Conservation (phyloP, 1,140 invertebrate species). For the Cepaea nemoralis region DNA sequence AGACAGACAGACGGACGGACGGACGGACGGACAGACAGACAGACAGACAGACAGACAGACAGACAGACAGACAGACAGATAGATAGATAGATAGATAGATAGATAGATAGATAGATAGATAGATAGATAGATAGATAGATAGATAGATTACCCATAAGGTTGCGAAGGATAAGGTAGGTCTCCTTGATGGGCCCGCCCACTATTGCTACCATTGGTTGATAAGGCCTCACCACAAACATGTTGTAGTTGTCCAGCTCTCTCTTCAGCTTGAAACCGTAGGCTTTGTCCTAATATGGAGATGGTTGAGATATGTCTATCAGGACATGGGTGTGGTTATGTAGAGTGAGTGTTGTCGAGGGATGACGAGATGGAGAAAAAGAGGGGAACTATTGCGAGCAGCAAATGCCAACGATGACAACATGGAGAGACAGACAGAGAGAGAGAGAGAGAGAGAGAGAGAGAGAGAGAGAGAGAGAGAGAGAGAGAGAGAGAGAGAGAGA, state of each 20-base stretch:
- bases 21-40: no score
- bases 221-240: not conserved
- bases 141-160: constrained; percentile 21
- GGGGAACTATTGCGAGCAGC: no score
- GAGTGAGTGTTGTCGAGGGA: no score
- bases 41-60: no score
- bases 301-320: not conserved
- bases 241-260: constrained; percentile 9
- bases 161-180: not conserved
- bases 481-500: no score
- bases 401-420: no score
- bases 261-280: constrained; percentile 22
- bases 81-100: not conserved
- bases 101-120: not conserved
- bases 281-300: not conserved
- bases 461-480: no score
- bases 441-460: no score
- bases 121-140: no score
- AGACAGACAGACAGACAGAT: not conserved
- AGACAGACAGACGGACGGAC: no score
- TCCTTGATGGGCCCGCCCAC: constrained; percentile 14
- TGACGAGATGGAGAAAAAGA: no score
- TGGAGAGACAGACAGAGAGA: no score
- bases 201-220: constrained; percentile 25
- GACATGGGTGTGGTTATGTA: not conserved